Evolutionary conservation across 2,888 invertebrate species (phyloP).

Genomic region (Charanyca ferruginea): DNA sequence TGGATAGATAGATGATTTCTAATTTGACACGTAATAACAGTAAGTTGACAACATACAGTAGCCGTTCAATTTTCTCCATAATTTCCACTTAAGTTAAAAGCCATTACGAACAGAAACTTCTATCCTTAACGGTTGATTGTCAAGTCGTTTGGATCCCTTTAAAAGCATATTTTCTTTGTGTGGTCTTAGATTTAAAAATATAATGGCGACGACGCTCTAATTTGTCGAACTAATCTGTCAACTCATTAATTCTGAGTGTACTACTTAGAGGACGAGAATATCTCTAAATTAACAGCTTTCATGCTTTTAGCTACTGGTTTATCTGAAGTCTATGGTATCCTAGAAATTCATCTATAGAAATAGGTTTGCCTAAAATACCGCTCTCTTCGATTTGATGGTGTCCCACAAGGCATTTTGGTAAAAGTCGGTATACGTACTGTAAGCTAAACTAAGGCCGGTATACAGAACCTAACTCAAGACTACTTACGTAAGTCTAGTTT

Average conservation of each 20-base stretch:
- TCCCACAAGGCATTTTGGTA: neutral
- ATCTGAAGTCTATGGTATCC: neutral
- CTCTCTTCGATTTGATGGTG: neutral
- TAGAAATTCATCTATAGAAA: neutral
- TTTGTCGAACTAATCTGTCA: conserved; percentile 64
- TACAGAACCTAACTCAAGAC: too few relatives aligned
- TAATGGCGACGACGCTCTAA: conserved; percentile 47
- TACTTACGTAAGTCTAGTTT: too few relatives aligned
- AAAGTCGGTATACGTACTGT: too few relatives aligned
- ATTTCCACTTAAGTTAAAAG: conserved; percentile 13
- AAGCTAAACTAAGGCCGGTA: too few relatives aligned
- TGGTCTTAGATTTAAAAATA: conserved; percentile 57
- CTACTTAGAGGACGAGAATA: conserved; percentile 6
- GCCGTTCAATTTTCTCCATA: conserved; percentile 9
- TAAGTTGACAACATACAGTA: neutral
- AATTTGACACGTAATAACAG: too few relatives aligned
- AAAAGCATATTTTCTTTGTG: conserved; percentile 34
- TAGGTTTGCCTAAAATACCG: neutral
- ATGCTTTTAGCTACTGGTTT: conserved; percentile 8
- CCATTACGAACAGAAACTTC: conserved; percentile 7
- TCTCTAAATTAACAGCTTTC: neutral
- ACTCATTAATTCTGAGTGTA: conserved; percentile 56
- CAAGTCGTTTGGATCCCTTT: conserved; percentile 18
- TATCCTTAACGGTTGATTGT: conserved; percentile 14
- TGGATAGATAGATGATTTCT: too few relatives aligned